These are phyloP conservation scores for Gobionotothen gibberifrons DNA, from an alignment of 2,797 vertebrate species.

Conservation along the genomic window DNA sequence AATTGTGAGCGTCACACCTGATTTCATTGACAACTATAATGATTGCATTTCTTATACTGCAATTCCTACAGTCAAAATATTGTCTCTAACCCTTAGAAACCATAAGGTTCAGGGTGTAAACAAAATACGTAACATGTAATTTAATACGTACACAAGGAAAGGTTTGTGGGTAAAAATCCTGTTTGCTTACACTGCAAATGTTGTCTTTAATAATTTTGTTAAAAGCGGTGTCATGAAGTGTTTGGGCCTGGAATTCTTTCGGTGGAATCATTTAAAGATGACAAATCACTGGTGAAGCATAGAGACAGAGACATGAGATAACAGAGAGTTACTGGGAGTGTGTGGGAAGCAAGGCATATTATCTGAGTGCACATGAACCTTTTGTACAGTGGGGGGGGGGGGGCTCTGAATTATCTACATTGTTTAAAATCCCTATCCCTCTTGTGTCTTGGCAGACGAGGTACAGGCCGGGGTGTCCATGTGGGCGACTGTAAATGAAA, in stretches of 20 bases:
- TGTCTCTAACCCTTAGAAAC: slow-evolving; percentile 82
- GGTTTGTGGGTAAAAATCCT: slow-evolving; percentile 68
- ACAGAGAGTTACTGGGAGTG: slow-evolving; percentile 47
- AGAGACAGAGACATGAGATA: slow-evolving; percentile 50
- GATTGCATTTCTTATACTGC: slow-evolving; percentile 81
- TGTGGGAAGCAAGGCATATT: slow-evolving; percentile 55
- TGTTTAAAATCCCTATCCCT: slow-evolving; percentile 72
- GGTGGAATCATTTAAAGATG: slow-evolving; percentile 61
- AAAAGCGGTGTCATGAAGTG: slow-evolving; percentile 52
- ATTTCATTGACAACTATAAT: slow-evolving; percentile 70
- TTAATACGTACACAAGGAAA: slow-evolving; percentile 74
- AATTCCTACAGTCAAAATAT: slow-evolving; percentile 87
- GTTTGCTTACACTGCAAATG: slow-evolving; percentile 75
- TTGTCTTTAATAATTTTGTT: slow-evolving; percentile 74
- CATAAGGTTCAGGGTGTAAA: slow-evolving; percentile 70
- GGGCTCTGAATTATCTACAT: slow-evolving; percentile 72
- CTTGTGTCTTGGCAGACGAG: slow-evolving; percentile 70
- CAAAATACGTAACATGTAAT: slow-evolving; percentile 59
- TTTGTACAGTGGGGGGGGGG: slow-evolving; percentile 39
- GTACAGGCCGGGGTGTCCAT: slow-evolving; percentile 58
- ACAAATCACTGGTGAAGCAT: slow-evolving; percentile 54
- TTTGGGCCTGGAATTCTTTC: slow-evolving; percentile 46
- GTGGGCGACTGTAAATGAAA: slow-evolving; percentile 74
- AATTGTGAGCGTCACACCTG: slow-evolving; percentile 47
- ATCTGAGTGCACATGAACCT: slow-evolving; percentile 40